These are phyloP conservation scores for Aulostomus chinensis DNA, from an alignment of 2,797 vertebrate species.

Conservation along the genomic window DNA sequence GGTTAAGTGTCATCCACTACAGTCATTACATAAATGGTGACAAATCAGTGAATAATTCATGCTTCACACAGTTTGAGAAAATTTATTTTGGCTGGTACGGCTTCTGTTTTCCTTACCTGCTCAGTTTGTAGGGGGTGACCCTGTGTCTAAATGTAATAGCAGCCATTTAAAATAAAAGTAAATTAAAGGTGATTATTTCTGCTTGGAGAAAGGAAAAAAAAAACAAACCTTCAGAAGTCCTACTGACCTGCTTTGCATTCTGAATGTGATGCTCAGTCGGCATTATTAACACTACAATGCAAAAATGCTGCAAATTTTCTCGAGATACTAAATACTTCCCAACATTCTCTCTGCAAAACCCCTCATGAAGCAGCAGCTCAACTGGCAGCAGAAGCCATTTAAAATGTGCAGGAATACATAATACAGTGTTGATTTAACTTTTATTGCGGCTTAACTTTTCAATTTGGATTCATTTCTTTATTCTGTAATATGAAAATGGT, in stretches of 20 bases:
- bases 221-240: not conserved
- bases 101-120: too few species aligned
- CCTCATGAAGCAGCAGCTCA: conserved; percentile 20
- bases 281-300: too few species aligned
- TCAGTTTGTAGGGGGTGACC: too few species aligned
- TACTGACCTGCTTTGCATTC: not conserved
- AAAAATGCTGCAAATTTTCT: too few species aligned
- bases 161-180: not conserved
- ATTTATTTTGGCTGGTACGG: too few species aligned
- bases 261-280: conserved; percentile 8
- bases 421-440: conserved; percentile 34
- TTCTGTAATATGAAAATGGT: conserved; percentile 47
- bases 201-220: not conserved
- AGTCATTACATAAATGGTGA: too few species aligned
- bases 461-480: conserved; percentile 51
- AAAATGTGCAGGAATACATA: conserved; percentile 34
- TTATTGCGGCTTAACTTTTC: conserved; percentile 54
- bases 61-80: too few species aligned
- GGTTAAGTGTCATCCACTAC: conserved; percentile 26
- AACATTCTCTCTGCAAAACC: conserved; percentile 14
- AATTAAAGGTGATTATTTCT: not conserved
- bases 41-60: too few species aligned
- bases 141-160: not conserved
- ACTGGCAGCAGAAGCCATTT: conserved; percentile 23
- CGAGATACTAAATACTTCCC: conserved; percentile 27